Conservation (phyloP, 2,888 invertebrate species). For the Yponomeuta evonymella region DNA sequence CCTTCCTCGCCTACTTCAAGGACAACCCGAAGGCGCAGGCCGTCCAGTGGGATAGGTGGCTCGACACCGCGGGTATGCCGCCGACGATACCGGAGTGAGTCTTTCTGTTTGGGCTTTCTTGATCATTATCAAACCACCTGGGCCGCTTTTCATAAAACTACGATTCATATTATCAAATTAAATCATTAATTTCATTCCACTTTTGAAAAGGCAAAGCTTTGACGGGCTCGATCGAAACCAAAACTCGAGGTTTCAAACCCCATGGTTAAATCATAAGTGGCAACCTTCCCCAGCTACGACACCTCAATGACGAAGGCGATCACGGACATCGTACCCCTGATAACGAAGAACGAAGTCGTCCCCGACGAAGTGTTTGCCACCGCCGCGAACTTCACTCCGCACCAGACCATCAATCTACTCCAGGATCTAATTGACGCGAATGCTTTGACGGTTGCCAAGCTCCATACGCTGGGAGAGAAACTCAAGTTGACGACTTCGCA, state of each 20-base stretch:
- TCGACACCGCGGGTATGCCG: constrained; percentile 91
- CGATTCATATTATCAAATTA: no score
- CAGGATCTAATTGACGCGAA: constrained; percentile 78
- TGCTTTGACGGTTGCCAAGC: constrained; percentile 70
- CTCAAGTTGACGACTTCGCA: constrained; percentile 61
- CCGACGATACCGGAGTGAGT: constrained; percentile 86
- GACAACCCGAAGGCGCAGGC: constrained; percentile 68
- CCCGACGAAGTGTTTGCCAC: constrained; percentile 55
- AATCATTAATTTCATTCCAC: no score
- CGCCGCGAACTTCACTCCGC: constrained; percentile 72
- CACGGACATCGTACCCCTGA: constrained; percentile 71
- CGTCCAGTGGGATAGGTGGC: constrained; percentile 92
- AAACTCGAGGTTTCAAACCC: not conserved
- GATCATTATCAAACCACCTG: not conserved
- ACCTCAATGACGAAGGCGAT: constrained; percentile 79
- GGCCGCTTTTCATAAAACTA: no score
- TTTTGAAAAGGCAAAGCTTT: no score
- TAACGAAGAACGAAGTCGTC: constrained; percentile 70
- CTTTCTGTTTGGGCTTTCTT: not conserved
- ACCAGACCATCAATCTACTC: constrained; percentile 82
- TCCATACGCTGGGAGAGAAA: constrained; percentile 76
- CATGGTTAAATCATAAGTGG: not conserved
- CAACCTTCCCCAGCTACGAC: constrained; percentile 76
- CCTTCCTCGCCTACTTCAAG: constrained; percentile 83
- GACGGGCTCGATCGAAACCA: no score